Evolutionary conservation across 2,113 vertebrate genomes (phyloP).

Genomic region (Thalassoma bifasciatum): DNA sequence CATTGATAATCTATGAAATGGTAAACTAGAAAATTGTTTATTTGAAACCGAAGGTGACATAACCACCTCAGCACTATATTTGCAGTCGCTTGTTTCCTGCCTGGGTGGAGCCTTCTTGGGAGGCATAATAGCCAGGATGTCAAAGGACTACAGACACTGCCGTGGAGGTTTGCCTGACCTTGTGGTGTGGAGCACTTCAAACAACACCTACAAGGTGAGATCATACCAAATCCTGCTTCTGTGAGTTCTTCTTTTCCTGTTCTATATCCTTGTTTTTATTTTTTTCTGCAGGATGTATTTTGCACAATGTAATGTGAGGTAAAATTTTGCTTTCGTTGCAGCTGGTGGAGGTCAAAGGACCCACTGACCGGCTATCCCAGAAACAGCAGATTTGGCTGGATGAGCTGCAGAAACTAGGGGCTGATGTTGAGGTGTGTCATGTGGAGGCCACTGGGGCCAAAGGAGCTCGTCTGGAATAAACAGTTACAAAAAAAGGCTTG

Average conservation of each 20-base stretch:
- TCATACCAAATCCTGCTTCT: background rate
- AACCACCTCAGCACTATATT: slow-evolving; percentile 4
- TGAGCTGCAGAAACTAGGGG: slow-evolving; percentile 89
- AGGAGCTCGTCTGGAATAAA: slow-evolving; percentile 77
- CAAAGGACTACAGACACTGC: slow-evolving; percentile 90
- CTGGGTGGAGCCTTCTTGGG: slow-evolving; percentile 90
- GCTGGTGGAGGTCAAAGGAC: slow-evolving; percentile 98
- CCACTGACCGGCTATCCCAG: slow-evolving; percentile 91
- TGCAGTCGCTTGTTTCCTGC: slow-evolving; percentile 90
- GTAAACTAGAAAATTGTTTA: no score
- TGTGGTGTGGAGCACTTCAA: slow-evolving; percentile 89
- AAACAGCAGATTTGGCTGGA: slow-evolving; percentile 97
- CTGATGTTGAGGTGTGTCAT: slow-evolving; percentile 93
- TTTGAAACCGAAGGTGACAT: no score
- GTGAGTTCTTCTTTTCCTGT: background rate
- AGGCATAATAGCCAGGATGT: slow-evolving; percentile 87
- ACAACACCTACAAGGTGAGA: slow-evolving; percentile 86
- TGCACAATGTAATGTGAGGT: slow-evolving; percentile 4
- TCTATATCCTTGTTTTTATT: background rate
- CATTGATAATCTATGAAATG: no score
- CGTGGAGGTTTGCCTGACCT: slow-evolving; percentile 93
- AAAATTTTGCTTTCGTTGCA: slow-evolving; percentile 66
- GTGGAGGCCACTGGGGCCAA: slow-evolving; percentile 88
- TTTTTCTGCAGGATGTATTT: background rate
- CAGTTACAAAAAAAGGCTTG: background rate